These are phyloP conservation scores for Hymenochirus boettgeri DNA, from an alignment of 2,113 vertebrate genomes.

Conservation along the genomic window DNA sequence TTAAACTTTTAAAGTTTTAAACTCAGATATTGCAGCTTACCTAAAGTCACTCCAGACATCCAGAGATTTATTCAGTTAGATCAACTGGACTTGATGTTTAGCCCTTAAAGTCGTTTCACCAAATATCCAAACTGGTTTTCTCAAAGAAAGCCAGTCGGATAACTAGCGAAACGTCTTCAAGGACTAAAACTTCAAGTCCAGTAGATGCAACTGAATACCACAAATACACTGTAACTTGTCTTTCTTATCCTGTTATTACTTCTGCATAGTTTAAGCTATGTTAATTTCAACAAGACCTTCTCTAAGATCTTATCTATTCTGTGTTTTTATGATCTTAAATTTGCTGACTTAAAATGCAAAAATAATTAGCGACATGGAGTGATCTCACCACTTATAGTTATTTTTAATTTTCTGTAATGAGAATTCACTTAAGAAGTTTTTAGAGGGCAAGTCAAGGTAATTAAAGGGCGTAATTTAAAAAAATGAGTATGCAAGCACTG, in stretches of 20 bases:
- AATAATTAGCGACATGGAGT: slow-evolving; percentile 36
- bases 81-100: too few relatives aligned
- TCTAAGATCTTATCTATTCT: slow-evolving; percentile 47
- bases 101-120: too few relatives aligned
- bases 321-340: slow-evolving; percentile 47
- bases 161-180: too few relatives aligned
- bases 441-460: slow-evolving; percentile 43
- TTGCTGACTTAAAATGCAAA: slow-evolving; percentile 50
- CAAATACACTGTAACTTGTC: too few relatives aligned
- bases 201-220: too few relatives aligned
- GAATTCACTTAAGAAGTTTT: slow-evolving; percentile 40
- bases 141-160: too few relatives aligned
- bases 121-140: too few relatives aligned
- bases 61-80: too few relatives aligned
- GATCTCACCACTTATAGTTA: slow-evolving; percentile 35
- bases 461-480: slow-evolving; percentile 46
- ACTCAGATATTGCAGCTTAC: too few relatives aligned
- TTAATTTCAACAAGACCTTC: slow-evolving; percentile 55
- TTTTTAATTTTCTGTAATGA: slow-evolving; percentile 45
- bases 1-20: too few relatives aligned
- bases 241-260: slow-evolving; percentile 39
- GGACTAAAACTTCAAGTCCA: too few relatives aligned
- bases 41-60: too few relatives aligned
- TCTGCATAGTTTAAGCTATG: slow-evolving; percentile 4
- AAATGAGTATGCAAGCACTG: slow-evolving; percentile 47